These are phyloP conservation scores for Danionella cerebrum DNA, from an alignment of 2,113 vertebrate species.

Conservation along the genomic window DNA sequence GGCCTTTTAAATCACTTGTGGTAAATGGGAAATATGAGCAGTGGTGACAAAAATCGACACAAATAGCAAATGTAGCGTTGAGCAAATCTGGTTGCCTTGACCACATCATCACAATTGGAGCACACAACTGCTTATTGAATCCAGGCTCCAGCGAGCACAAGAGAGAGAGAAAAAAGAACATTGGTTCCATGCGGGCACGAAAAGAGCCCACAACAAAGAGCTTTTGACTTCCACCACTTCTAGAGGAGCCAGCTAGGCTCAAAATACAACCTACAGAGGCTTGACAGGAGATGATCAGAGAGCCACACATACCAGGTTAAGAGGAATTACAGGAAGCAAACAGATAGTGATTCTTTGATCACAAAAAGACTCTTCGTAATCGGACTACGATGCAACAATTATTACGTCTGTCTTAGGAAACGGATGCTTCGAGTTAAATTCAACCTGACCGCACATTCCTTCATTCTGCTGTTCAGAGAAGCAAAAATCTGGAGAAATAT, in stretches of 20 bases:
- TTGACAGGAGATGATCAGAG: conserved; percentile 8
- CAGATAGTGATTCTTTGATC: no score
- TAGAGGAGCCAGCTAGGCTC: conserved; percentile 61
- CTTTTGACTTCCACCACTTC: conserved; percentile 63
- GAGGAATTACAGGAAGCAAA: not conserved
- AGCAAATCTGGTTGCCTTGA: conserved; percentile 83
- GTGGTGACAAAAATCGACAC: conserved; percentile 53
- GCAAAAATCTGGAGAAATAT: conserved; percentile 34
- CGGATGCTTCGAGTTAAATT: not conserved
- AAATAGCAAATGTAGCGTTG: conserved; percentile 74
- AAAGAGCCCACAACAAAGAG: conserved; percentile 83
- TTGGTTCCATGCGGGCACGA: conserved; percentile 79
- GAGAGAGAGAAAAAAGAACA: conserved; percentile 63
- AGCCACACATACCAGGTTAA: conserved; percentile 19
- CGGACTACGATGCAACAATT: no score
- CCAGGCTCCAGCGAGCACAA: conserved; percentile 77
- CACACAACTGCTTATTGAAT: conserved; percentile 89
- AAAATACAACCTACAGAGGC: conserved; percentile 58
- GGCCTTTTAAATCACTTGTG: conserved; percentile 48
- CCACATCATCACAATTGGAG: conserved; percentile 90
- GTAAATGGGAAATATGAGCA: conserved; percentile 49
- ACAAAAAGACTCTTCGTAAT: no score
- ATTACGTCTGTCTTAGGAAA: not conserved
- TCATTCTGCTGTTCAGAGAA: conserved; percentile 7
- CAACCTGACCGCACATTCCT: conserved; percentile 21